Conservation (phyloP, 2,113 vertebrate species). For the Agelaius phoeniceus region DNA sequence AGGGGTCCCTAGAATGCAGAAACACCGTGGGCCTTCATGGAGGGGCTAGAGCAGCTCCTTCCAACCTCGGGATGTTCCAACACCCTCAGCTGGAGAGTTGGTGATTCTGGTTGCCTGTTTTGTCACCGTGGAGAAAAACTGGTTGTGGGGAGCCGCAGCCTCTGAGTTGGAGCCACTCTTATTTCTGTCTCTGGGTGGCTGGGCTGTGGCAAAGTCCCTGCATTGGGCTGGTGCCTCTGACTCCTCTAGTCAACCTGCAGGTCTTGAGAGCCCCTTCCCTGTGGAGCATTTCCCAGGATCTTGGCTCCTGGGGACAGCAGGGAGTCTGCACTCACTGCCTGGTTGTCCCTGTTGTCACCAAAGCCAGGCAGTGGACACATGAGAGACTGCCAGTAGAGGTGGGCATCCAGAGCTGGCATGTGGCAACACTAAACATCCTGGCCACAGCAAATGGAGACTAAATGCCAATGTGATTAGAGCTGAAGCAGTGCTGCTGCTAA, state of each 20-base stretch:
- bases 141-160: fast-evolving
- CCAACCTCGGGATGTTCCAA: neutral
- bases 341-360: neutral
- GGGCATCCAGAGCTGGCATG: neutral
- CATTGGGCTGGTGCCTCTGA: fast-evolving
- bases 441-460: fast-evolving
- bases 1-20: neutral
- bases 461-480: neutral
- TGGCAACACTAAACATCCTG: fast-evolving
- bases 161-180: neutral
- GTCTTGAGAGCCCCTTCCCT: neutral
- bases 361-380: fast-evolving
- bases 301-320: fast-evolving
- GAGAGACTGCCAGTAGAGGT: neutral
- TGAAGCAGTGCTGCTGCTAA: neutral
- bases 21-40: neutral
- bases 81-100: neutral
- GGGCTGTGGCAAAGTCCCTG: no score
- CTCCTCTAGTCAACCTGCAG: neutral
- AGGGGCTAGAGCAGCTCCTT: no score
- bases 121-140: fast-evolving
- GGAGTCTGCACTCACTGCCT: fast-evolving
- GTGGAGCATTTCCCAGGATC: fast-evolving
- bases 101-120: fast-evolving
- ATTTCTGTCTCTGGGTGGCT: neutral